Percentiles rank a stretch among this genome's conserved stretches.
Conservation (phyloP, 2,797 vertebrate species). For the Dendrocincla fuliginosa region DNA sequence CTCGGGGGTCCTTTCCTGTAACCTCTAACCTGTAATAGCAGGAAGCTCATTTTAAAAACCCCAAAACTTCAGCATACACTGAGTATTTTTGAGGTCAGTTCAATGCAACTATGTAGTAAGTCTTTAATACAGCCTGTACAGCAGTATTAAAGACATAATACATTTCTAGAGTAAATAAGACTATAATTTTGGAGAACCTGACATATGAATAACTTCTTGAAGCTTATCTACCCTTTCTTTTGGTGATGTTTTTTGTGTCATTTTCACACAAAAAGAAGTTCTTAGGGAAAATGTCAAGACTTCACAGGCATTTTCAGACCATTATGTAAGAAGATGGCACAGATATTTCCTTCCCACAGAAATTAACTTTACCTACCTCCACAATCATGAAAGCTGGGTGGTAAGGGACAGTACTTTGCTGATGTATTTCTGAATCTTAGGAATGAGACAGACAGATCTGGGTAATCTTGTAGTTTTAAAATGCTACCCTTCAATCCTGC, state of each 20-base stretch:
- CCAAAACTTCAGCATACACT: neutral
- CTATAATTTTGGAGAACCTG: neutral
- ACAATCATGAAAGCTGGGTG: neutral
- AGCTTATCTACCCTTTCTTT: neutral
- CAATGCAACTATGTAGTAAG: neutral
- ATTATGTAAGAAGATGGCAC: constrained; percentile 18
- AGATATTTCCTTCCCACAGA: constrained; percentile 12
- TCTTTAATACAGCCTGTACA: neutral
- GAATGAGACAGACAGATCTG: neutral
- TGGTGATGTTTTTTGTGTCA: neutral
- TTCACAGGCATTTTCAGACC: constrained; percentile 9
- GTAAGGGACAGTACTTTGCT: neutral
- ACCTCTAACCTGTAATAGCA: neutral
- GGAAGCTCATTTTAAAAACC: neutral
- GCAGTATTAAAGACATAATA: neutral
- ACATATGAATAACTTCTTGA: neutral
- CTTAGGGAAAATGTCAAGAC: neutral
- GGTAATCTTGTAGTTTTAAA: neutral
- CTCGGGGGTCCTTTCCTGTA: neutral
- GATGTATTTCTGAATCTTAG: neutral
- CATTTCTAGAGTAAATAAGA: neutral
- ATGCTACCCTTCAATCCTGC: neutral
- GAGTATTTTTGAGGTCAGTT: neutral
- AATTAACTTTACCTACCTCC: neutral
- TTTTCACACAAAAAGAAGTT: neutral